Conservation (phyloP, 1,140 invertebrate genomes). For the Ceratosolen fusciceps region DNA sequence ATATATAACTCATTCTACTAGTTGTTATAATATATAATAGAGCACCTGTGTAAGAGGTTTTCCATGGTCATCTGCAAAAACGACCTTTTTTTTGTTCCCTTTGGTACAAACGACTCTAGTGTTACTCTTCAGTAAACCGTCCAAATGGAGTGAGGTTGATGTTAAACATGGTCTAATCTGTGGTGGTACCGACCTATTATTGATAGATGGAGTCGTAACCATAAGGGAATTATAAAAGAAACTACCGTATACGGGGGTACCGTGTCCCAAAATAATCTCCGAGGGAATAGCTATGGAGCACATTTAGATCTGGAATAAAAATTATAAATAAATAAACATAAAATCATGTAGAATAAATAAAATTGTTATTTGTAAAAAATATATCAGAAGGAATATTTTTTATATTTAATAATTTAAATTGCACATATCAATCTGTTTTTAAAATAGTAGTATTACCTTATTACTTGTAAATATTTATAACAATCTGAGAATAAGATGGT, state of each 20-base stretch:
- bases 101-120: constrained; percentile 51
- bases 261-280: constrained; percentile 67
- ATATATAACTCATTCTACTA: no score
- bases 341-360: no score
- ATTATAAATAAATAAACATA: neutral
- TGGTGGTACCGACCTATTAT: constrained; percentile 62
- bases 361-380: no score
- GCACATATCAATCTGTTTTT: no score
- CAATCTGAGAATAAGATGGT: no score
- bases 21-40: neutral
- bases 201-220: constrained; percentile 62
- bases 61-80: constrained; percentile 94
- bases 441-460: no score
- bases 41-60: constrained; percentile 83
- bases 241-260: constrained; percentile 63
- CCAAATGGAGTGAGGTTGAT: constrained; percentile 58
- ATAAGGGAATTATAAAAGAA: constrained; percentile 64
- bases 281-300: constrained; percentile 71
- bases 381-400: no score
- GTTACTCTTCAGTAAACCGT: constrained; percentile 56
- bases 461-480: no score
- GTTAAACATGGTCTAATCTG: constrained; percentile 65
- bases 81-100: constrained; percentile 85
- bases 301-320: constrained; percentile 65
- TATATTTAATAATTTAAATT: no score